These are phyloP conservation scores for Thunnus albacares DNA, from an alignment of 2,797 vertebrate genomes.

Conservation along the genomic window DNA sequence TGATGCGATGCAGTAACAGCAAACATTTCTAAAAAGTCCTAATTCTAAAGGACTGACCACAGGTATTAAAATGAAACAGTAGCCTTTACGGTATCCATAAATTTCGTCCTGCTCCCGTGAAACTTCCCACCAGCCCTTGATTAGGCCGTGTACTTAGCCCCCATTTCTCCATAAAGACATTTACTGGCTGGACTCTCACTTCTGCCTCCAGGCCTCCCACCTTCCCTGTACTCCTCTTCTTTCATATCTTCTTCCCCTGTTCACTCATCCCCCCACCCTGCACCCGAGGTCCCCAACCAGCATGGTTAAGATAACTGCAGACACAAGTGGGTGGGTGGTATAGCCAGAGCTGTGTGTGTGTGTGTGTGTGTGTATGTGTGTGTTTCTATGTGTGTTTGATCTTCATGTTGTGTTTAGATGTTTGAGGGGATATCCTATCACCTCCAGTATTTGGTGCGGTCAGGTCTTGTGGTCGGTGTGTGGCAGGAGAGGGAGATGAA, in stretches of 20 bases:
- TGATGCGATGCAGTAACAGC: constrained; percentile 6
- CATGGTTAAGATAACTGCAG: constrained; percentile 86
- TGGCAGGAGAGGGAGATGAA: constrained; percentile 81
- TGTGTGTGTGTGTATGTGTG: constrained; percentile 53
- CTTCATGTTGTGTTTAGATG: constrained; percentile 89
- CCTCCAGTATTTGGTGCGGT: constrained; percentile 85
- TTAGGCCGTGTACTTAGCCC: constrained; percentile 61
- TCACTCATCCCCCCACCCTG: constrained; percentile 53
- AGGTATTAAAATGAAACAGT: constrained; percentile 63
- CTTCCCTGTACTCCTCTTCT: constrained; percentile 46
- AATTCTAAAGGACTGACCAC: constrained; percentile 9
- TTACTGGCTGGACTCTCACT: constrained; percentile 73
- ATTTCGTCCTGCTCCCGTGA: constrained; percentile 61
- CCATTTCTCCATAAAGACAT: constrained; percentile 73
- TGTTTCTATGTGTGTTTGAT: constrained; percentile 82
- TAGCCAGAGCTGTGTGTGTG: constrained; percentile 63
- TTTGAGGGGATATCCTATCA: constrained; percentile 89
- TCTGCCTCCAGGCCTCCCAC: constrained; percentile 65
- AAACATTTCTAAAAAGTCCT: neutral
- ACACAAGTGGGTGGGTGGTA: constrained; percentile 86
- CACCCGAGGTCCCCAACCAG: constrained; percentile 75
- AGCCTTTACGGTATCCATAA: constrained; percentile 68
- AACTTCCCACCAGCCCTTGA: constrained; percentile 58
- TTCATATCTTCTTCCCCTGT: constrained; percentile 49
- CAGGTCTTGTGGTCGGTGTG: constrained; percentile 79